Evolutionary conservation across 1,140 invertebrate species (phyloP), one percentile per base, ranked within the genome.

Genomic region (Leptinotarsa undecemlineata): DNA sequence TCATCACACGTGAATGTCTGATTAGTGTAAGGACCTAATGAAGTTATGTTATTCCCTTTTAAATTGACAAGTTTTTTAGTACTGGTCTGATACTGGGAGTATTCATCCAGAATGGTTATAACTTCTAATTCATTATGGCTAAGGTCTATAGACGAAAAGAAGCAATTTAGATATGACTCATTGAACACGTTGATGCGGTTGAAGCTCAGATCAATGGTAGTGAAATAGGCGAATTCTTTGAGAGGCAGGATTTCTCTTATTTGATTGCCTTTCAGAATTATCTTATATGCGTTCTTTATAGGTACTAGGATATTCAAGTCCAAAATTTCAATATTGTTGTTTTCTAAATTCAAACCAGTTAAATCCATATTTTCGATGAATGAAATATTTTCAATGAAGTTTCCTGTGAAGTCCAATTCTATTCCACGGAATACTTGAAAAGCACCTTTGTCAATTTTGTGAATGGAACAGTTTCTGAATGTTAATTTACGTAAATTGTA

Each of bases 121-220:
- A 17, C n/a, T 57, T 57, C 17, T 57, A 57, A 57, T n/a, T 57
- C 51, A n/a, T 57, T 57, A 19, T 57, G 6, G 51, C 51, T 57
- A 19, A 57, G 51, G 51, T 57, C 51, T 15, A 57, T 57, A 57
- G 51, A 57, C n/a, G 51, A 57, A 57, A 57, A 57, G n/a, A 57
- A 57, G n/a, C 51, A 57, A 57, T 57, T 57, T 3, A 57, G n/a
- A 57, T 57, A 15, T 19, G 51, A 57, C 14, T 57, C 51, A 57
- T 57, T 57, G 51, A 57, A 57, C 8, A 19, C 17, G 15, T 15
- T 17, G 51, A 57, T 57, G 15, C 51, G 51, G 51, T 57, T 57
- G n/a, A 57, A 57, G n/a, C 51, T 57, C n/a, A 57, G n/a, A 57
- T 57, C 51, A 15, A 57, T 19, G n/a, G 51, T 17, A 57, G 51